Conservation (phyloP, 2,113 vertebrate species). For the Glareola pratincola region DNA sequence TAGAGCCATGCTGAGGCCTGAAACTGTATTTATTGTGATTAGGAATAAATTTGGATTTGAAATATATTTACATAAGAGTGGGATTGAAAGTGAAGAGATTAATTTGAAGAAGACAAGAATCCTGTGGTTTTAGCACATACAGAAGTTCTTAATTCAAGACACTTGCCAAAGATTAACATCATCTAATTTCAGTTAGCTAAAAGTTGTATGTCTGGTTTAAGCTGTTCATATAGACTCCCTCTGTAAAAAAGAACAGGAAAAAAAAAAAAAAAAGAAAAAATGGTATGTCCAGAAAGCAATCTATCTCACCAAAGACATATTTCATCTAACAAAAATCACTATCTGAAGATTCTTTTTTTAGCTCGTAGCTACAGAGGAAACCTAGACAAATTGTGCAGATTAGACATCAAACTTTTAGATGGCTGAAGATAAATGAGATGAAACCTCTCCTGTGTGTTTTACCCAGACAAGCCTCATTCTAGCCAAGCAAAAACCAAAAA, state of each 20-base stretch:
- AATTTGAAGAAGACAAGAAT: not conserved
- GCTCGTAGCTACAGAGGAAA: not conserved
- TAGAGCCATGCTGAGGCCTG: not conserved
- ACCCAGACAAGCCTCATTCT: not conserved
- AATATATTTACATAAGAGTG: not conserved
- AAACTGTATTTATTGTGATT: not conserved
- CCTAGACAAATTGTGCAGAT: not conserved
- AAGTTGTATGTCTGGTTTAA: not conserved
- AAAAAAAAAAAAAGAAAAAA: too few relatives aligned
- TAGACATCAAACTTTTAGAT: not conserved
- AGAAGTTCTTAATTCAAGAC: not conserved
- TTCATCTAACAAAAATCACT: not conserved
- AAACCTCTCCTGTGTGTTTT: not conserved
- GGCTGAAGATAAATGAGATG: not conserved
- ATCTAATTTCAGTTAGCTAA: not conserved
- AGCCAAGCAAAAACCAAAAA: not conserved
- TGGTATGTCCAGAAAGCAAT: not conserved
- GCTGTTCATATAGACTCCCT: not conserved
- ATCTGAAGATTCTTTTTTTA: not conserved
- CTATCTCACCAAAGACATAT: not conserved
- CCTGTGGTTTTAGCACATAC: not conserved
- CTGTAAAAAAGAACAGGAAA: not conserved
- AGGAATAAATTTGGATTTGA: not conserved
- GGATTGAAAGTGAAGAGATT: not conserved
- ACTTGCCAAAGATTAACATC: not conserved